Percentiles rank a stretch among this genome's conserved stretches.
Conservation (phyloP, 2,797 vertebrate genomes). For the Apogon talboti region DNA sequence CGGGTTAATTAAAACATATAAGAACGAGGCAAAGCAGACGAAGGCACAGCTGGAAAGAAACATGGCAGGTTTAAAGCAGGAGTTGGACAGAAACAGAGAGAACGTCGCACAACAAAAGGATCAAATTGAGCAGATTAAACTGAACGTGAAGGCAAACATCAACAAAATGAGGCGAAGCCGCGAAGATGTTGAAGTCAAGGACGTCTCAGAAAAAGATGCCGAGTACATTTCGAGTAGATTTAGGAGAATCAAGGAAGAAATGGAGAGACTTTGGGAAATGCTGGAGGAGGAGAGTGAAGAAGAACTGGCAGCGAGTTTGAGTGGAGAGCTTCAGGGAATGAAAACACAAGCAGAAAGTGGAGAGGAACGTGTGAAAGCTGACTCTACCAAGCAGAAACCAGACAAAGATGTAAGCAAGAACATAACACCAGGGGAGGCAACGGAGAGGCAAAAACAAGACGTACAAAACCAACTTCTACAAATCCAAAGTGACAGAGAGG, state of each 20-base stretch:
- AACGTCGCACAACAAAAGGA: slow-evolving; percentile 46
- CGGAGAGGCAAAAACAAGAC: slow-evolving; percentile 52
- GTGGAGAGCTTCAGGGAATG: slow-evolving; percentile 31
- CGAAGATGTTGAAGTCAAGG: slow-evolving; percentile 42
- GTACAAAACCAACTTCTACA: slow-evolving; percentile 31
- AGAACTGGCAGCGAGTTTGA: slow-evolving; percentile 33
- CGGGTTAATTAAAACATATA: slow-evolving; percentile 47
- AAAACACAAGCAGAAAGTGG: slow-evolving; percentile 28
- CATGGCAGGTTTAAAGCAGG: slow-evolving; percentile 47
- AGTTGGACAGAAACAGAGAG: slow-evolving; percentile 46
- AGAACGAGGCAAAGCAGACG: slow-evolving; percentile 49
- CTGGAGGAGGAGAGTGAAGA: slow-evolving; percentile 53
- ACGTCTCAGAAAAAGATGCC: not conserved
- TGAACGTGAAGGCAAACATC: slow-evolving; percentile 42
- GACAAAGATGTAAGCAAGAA: slow-evolving; percentile 36
- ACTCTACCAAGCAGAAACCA: slow-evolving; percentile 47
- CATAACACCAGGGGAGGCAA: slow-evolving; percentile 28
- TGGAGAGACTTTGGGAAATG: slow-evolving; percentile 59
- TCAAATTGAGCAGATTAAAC: slow-evolving; percentile 49
- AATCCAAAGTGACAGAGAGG: slow-evolving; percentile 52
- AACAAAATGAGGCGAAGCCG: slow-evolving; percentile 48
- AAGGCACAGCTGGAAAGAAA: slow-evolving; percentile 52
- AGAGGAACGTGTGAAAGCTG: slow-evolving; percentile 37
- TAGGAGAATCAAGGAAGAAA: slow-evolving; percentile 51
- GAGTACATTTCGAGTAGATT: slow-evolving; percentile 54